Evolutionary conservation across 2,113 vertebrate species (phyloP).

Genomic region (Cygnus buccinator): DNA sequence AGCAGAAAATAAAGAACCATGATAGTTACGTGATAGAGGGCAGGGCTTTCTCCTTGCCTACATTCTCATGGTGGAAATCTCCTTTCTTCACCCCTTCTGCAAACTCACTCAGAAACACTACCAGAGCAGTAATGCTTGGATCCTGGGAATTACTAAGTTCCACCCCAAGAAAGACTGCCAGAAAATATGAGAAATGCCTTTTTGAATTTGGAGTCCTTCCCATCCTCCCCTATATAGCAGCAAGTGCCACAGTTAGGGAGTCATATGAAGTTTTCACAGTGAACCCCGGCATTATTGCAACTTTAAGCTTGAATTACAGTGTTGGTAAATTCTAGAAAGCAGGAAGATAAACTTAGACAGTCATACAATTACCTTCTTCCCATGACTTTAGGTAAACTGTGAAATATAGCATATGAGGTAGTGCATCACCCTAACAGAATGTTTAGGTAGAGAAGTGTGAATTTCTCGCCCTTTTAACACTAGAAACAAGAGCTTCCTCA

Average conservation of each 20-base stretch:
- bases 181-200: neutral
- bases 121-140: neutral
- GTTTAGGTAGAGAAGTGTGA: neutral
- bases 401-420: neutral
- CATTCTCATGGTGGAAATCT: neutral
- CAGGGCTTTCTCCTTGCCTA: neutral
- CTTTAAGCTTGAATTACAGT: neutral
- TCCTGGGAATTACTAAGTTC: neutral
- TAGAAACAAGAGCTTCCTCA: neutral
- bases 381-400: neutral
- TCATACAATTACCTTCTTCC: neutral
- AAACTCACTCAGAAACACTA: rapidly evolving
- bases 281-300: neutral
- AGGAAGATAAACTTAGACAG: neutral
- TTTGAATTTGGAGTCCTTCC: neutral
- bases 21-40: neutral
- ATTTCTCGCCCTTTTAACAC: neutral
- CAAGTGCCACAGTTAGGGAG: neutral
- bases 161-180: neutral
- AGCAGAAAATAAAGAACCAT: neutral
- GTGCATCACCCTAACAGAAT: neutral
- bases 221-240: rapidly evolving
- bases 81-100: neutral
- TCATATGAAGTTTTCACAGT: neutral
- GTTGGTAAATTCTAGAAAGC: neutral